Percentiles rank a stretch among this genome's conserved stretches.
Evolutionary conservation across 1,140 invertebrate genomes (phyloP).

Genomic region (Paraescarpia echinospica): DNA sequence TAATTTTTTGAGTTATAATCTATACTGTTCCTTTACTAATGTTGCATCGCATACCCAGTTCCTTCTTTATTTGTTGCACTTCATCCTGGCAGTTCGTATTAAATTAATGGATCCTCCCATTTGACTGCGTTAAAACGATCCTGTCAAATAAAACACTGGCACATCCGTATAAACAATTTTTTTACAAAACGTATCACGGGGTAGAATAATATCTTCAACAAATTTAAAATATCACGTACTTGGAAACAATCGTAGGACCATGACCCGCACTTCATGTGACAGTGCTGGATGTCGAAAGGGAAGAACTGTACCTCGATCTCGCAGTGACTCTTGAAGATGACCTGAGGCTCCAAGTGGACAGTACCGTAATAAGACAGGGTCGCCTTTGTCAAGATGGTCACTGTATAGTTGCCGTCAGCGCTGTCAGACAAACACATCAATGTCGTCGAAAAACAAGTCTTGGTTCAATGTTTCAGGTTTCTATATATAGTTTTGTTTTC

Average conservation of each 20-base stretch:
- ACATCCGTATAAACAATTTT: too few relatives aligned
- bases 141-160: too few relatives aligned
- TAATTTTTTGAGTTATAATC: too few relatives aligned
- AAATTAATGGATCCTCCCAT: too few relatives aligned
- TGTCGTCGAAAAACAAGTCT: not conserved
- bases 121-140: too few relatives aligned
- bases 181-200: too few relatives aligned
- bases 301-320: slow-evolving; percentile 89
- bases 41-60: too few relatives aligned
- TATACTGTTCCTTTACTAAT: too few relatives aligned
- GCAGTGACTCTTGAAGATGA: slow-evolving; percentile 98
- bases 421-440: slow-evolving; percentile 38
- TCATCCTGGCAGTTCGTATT: too few relatives aligned
- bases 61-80: too few relatives aligned
- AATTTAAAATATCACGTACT: not conserved
- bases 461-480: not conserved
- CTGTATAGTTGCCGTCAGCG: slow-evolving; percentile 63
- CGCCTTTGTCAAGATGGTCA: slow-evolving; percentile 63
- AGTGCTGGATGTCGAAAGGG: slow-evolving; percentile 90
- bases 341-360: slow-evolving; percentile 94
- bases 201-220: too few relatives aligned
- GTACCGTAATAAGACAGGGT: slow-evolving; percentile 79
- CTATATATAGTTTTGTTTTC: not conserved
- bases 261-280: slow-evolving; percentile 82
- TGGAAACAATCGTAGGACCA: slow-evolving; percentile 74